Conservation (phyloP, 2,797 vertebrate genomes). For the Calcarius lapponicus region DNA sequence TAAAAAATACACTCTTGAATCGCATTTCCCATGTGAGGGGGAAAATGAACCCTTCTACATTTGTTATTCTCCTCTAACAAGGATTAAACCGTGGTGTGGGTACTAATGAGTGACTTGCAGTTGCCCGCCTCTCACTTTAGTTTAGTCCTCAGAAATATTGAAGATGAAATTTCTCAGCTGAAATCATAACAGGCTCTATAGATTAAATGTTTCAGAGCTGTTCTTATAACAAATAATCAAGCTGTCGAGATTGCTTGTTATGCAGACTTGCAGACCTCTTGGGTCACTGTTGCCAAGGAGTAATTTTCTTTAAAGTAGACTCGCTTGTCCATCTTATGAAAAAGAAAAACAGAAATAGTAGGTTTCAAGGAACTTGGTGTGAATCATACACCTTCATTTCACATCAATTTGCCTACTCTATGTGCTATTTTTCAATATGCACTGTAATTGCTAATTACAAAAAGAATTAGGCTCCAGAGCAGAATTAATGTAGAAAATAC, state of each 20-base stretch:
- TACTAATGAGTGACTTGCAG: conserved; percentile 15
- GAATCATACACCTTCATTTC: not conserved
- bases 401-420: not conserved
- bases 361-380: conserved; percentile 32
- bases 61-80: conserved; percentile 51
- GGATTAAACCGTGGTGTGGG: conserved; percentile 4
- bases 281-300: conserved; percentile 34
- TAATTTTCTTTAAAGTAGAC: conserved; percentile 42
- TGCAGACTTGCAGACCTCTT: conserved; percentile 32
- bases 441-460: not conserved
- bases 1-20: conserved; percentile 31
- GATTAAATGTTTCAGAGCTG: conserved; percentile 43
- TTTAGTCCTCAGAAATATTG: conserved; percentile 11
- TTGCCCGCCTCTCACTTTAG: conserved; percentile 37
- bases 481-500: conserved; percentile 37
- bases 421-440: not conserved
- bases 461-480: conserved; percentile 28
- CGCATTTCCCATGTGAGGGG: not conserved
- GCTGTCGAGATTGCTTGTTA: conserved; percentile 14
- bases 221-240: conserved; percentile 59
- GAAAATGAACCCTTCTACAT: conserved; percentile 33
- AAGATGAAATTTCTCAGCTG: conserved; percentile 43
- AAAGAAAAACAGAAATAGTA: conserved; percentile 51
- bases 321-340: not conserved
- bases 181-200: not conserved